phyloP scores from a whole-genome alignment of 2,888 invertebrate genomes.

The Adela reaumurella region DNA sequence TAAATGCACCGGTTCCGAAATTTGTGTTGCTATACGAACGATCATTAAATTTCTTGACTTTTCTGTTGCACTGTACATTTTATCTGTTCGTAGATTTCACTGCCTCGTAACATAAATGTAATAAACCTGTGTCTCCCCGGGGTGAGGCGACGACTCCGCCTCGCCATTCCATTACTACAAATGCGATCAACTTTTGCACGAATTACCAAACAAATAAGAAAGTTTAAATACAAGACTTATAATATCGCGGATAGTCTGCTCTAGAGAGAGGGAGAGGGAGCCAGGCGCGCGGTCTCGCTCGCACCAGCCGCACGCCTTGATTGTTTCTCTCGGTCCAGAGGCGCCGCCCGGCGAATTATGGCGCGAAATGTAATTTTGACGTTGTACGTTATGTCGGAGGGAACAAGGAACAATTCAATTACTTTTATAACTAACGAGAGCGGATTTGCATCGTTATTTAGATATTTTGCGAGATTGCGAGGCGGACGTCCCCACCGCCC shows the following conservation, averaged over 20 bases:
- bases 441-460: neutral
- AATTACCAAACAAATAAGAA: neutral
- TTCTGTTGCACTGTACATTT: too few relatives aligned
- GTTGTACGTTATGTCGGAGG: neutral
- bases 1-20: too few relatives aligned
- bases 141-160: too few relatives aligned
- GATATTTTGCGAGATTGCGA: neutral
- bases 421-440: neutral
- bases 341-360: neutral
- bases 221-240: neutral
- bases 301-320: neutral
- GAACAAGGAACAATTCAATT: neutral
- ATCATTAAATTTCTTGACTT: too few relatives aligned
- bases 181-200: neutral
- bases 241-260: too few relatives aligned
- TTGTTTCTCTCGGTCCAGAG: neutral
- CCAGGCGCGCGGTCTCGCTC: neutral
- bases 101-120: too few relatives aligned
- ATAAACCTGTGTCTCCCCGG: too few relatives aligned
- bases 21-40: too few relatives aligned
- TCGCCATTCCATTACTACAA: neutral
- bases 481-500: too few relatives aligned
- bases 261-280: slow-evolving; percentile 9
- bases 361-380: neutral
- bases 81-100: too few relatives aligned